These are phyloP conservation scores for Eulemur macaco DNA, from an alignment of 2,113 vertebrate genomes.

Conservation along the genomic window DNA sequence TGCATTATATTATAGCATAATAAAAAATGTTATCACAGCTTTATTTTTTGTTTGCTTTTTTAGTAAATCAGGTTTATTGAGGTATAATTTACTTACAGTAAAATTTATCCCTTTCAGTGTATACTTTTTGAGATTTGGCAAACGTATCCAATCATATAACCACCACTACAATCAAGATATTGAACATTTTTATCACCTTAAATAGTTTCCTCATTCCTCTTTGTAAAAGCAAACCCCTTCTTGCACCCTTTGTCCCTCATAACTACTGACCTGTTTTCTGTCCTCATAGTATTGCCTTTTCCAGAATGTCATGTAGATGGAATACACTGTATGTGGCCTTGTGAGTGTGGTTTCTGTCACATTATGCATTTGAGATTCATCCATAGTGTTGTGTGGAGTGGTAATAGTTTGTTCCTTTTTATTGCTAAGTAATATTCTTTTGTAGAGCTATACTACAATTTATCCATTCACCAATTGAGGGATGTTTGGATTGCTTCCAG, in stretches of 20 bases:
- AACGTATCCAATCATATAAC: neutral
- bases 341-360: neutral
- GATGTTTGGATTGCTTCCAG: neutral
- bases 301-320: neutral
- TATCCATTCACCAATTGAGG: neutral
- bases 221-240: neutral
- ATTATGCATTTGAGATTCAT: neutral
- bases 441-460: neutral
- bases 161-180: neutral
- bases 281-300: neutral
- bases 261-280: neutral
- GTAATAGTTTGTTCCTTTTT: neutral
- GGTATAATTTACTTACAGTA: neutral
- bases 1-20: neutral
- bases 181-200: slow-evolving; percentile 31
- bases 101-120: neutral
- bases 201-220: neutral
- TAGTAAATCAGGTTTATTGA: neutral
- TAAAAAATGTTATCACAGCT: neutral
- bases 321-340: neutral
- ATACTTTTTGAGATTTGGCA: slow-evolving; percentile 4
- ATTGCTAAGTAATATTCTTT: neutral
- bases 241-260: neutral
- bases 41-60: slow-evolving; percentile 30
- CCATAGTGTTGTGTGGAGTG: neutral